These are phyloP conservation scores for Prosapia bicincta DNA, from an alignment of 2,888 invertebrate species.

Conservation along the genomic window DNA sequence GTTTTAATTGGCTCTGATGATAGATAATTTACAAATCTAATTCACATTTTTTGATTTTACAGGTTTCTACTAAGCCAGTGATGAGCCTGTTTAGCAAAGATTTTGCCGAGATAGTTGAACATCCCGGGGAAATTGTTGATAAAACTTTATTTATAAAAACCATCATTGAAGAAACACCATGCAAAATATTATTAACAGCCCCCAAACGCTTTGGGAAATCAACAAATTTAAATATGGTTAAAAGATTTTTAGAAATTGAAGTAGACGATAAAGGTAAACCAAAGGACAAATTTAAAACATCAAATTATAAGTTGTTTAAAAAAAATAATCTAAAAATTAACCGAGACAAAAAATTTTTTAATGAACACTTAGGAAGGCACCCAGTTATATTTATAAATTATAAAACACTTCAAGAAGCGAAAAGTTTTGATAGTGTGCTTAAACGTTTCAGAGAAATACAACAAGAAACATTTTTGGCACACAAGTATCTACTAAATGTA, in stretches of 20 bases:
- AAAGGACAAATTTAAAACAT: not conserved
- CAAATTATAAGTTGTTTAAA: constrained; percentile 16
- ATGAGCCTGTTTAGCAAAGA: not conserved
- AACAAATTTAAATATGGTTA: not conserved
- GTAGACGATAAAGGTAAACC: constrained; percentile 3
- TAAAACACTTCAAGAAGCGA: not conserved
- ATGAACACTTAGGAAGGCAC: constrained; percentile 5
- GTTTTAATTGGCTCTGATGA: no score
- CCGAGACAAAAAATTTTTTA: not conserved
- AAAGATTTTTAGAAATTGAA: constrained; percentile 12
- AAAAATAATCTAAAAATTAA: constrained; percentile 17
- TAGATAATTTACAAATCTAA: no score
- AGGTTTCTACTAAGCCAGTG: not conserved
- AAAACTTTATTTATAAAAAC: not conserved
- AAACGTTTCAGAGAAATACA: constrained; percentile 3
- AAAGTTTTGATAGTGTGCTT: not conserved
- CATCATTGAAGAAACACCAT: not conserved
- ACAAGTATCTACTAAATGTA: constrained; percentile 7
- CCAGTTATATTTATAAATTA: constrained; percentile 18
- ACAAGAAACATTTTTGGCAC: not conserved
- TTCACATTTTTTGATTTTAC: not conserved
- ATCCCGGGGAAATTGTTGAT: not conserved
- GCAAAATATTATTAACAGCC: not conserved
- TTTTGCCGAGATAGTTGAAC: not conserved
- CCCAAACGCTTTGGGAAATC: not conserved